A percentile compares a stretch with the other conserved stretches of the same genome.
Conservation (phyloP, 2,797 vertebrate genomes). For the Acrossocheilus fasciatus region DNA sequence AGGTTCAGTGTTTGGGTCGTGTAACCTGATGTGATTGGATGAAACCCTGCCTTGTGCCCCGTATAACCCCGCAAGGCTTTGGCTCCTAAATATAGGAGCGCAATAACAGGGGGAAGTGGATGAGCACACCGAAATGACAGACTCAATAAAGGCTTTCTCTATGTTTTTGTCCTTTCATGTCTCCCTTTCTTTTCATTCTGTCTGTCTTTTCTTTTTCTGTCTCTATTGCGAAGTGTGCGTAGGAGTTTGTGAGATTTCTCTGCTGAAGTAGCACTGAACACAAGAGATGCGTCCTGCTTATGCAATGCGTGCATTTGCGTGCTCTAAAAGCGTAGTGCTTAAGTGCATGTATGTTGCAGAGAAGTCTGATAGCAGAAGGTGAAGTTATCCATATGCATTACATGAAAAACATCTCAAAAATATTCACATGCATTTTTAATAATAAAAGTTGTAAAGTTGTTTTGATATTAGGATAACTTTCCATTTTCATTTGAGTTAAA, state of each 20-base stretch:
- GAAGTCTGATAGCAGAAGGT: neutral
- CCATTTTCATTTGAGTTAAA: neutral
- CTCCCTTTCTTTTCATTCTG: constrained; percentile 32
- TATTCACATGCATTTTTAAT: neutral
- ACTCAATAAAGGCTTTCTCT: constrained; percentile 15
- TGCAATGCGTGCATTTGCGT: neutral
- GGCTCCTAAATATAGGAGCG: constrained; percentile 40
- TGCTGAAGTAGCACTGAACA: constrained; percentile 2
- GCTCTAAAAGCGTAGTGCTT: neutral
- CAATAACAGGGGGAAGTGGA: constrained; percentile 32
- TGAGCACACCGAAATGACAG: constrained; percentile 48
- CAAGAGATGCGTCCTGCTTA: constrained; percentile 3
- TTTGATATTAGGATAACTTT: neutral
- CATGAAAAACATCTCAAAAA: neutral
- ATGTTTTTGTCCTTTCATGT: constrained; percentile 27
- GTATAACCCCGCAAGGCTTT: constrained; percentile 34
- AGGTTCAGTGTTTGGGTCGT: constrained; percentile 19
- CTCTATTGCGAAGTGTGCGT: constrained; percentile 14
- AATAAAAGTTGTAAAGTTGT: neutral
- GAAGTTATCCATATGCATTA: neutral
- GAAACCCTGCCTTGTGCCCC: constrained; percentile 14
- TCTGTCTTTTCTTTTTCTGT: neutral
- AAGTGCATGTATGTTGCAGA: neutral
- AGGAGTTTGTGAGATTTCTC: constrained; percentile 30
- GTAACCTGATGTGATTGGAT: constrained; percentile 38